These are phyloP conservation scores for Latrodectus hesperus DNA, from an alignment of 2,888 invertebrate genomes.

Conservation along the genomic window DNA sequence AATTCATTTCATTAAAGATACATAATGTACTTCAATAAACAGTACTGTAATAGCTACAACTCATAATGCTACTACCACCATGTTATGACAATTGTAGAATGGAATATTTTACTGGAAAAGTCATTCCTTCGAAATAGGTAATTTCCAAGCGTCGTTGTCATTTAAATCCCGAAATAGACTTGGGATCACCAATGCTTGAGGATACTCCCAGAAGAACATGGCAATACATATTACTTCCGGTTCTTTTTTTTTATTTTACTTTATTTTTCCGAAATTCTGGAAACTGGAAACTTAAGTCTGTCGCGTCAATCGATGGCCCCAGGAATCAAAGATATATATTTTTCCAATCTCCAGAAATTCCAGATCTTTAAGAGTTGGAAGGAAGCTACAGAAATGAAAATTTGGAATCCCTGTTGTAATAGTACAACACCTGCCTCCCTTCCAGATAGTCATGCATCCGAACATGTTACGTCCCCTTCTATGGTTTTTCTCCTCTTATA, in stretches of 20 bases:
- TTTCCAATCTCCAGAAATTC: conserved; percentile 36
- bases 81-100: too few relatives aligned
- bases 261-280: background rate
- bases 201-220: conserved; percentile 13
- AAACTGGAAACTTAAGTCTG: conserved; percentile 22
- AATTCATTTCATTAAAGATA: too few relatives aligned
- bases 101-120: background rate
- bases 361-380: conserved; percentile 22
- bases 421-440: conserved; percentile 46
- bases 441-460: conserved; percentile 1
- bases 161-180: conserved; percentile 18
- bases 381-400: conserved; percentile 27
- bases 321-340: conserved; percentile 18
- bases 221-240: conserved; percentile 24
- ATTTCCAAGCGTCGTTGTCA: conserved; percentile 26
- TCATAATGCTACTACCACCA: too few relatives aligned
- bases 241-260: conserved; percentile 11
- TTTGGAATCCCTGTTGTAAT: conserved; percentile 45
- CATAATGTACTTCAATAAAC: too few relatives aligned
- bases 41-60: too few relatives aligned
- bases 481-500: background rate
- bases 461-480: conserved; percentile 8
- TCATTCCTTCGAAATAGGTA: conserved; percentile 21
- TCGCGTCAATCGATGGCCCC: conserved; percentile 29
- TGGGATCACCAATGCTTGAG: conserved; percentile 18